These are phyloP conservation scores for Megaceryle torquata DNA, from an alignment of 2,113 vertebrate species.

Conservation along the genomic window DNA sequence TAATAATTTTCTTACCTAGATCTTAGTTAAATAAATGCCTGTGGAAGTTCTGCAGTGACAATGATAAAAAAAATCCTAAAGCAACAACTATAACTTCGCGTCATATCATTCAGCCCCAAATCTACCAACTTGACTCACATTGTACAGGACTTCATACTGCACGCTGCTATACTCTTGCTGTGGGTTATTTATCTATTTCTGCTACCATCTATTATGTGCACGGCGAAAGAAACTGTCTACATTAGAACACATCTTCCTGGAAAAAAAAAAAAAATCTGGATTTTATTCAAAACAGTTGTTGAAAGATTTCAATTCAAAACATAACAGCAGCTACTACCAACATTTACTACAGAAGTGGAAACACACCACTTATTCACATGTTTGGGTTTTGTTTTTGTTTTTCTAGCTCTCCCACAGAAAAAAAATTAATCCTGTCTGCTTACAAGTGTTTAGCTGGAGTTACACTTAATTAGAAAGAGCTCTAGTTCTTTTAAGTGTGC, in stretches of 20 bases:
- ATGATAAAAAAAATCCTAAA: background rate
- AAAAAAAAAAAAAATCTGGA: background rate
- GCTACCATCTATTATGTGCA: background rate
- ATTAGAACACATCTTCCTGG: background rate
- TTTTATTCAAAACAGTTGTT: background rate
- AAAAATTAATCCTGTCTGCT: slow-evolving; percentile 2
- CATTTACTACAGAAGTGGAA: background rate
- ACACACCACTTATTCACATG: background rate
- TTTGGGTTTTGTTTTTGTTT: background rate
- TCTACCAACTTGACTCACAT: background rate
- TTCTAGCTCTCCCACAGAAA: background rate
- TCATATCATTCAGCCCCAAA: background rate
- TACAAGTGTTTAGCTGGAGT: slow-evolving; percentile 18
- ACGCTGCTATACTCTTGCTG: background rate
- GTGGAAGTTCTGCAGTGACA: background rate
- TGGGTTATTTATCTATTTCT: background rate
- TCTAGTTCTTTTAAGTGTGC: background rate
- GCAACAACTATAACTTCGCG: background rate
- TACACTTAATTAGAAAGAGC: background rate
- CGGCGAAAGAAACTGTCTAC: background rate
- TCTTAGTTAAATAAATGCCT: background rate
- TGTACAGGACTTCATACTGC: background rate
- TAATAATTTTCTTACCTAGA: background rate
- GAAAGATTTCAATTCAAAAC: slow-evolving; percentile 15
- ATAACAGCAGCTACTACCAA: background rate